Base-by-base conservation (phyloP, 2,113 vertebrate genomes). In the Copsychus sechellarum region DNA sequence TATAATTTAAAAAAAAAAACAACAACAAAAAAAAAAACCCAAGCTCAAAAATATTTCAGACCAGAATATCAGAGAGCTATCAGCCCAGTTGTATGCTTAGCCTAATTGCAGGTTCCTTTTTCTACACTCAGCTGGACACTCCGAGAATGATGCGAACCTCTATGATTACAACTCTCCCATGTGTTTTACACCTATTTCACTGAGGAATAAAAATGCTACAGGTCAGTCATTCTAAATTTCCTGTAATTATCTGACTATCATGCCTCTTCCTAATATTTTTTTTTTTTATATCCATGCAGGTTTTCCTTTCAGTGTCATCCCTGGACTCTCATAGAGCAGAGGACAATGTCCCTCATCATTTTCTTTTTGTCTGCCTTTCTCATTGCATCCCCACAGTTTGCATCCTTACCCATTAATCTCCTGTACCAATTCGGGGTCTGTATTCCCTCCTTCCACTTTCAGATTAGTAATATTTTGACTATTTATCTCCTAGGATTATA, bases 161-260 rank as follows among this genome's bases (percentile, higher is more conserved):
- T 34, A 1, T 29, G 31, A 54, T 45, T 58, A 40, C 0, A 0
- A 47, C 42, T 40, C 15, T 24, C 33, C 18, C 2, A 2, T 18
- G 9, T 62, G 18, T 45, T 25, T 74, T 50, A 53, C 33, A 53
- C 8, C 15, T 58, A 2, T 58, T 66, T 74, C n/a, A 64, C 21
- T 12, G 11, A 33, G 11, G 29, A 90, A 67, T 51, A 24, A 76
- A 78, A 82, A 72, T 24, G 8, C 18, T 66, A 29, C 54, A 87
- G n/a, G 42, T 31, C 14, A 45, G 42, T 28, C 14, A 45, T 65
- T 93, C 26, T 19, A 47, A n/a, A 66, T 42, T 66, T 87, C 54
- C 51, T 65, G 2, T 29, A 36, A 12, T 38, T 3, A 21, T n/a
- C 42, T 86, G 43, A 56, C 23, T 60, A 31, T 21, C 29, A 3